Evolutionary conservation across 2,113 vertebrate genomes (phyloP).

Genomic region (Otocyon megalotis): DNA sequence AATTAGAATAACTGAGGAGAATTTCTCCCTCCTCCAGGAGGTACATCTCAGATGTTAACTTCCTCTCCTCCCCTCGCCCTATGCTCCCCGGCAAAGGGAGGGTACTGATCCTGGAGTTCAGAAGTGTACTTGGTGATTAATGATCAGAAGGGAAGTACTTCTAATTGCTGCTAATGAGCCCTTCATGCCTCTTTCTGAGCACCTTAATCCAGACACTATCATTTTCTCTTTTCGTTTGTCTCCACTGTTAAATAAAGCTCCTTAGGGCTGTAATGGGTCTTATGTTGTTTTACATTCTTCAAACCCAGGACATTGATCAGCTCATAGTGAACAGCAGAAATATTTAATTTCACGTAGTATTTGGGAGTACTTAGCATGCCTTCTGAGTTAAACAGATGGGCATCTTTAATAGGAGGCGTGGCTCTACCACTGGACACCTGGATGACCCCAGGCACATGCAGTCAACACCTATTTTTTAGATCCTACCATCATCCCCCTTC

Average conservation of each 20-base stretch:
- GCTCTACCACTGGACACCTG: background rate
- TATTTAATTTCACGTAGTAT: background rate
- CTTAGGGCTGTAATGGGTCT: background rate
- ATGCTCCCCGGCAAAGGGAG: background rate
- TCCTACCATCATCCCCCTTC: background rate
- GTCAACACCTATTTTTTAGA: background rate
- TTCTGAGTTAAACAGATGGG: background rate
- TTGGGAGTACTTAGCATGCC: background rate
- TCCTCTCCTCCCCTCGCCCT: background rate
- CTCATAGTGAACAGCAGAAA: background rate
- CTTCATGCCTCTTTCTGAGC: background rate
- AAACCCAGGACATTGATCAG: background rate
- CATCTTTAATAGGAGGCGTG: background rate
- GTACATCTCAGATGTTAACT: background rate
- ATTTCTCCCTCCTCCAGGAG: background rate
- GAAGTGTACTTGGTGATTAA: background rate
- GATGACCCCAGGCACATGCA: background rate
- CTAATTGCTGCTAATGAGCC: constrained; percentile 59
- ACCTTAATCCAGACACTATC: background rate
- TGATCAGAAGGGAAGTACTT: background rate
- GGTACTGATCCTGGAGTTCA: background rate
- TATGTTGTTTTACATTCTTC: background rate
- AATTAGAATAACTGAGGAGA: background rate
- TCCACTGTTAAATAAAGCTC: background rate
- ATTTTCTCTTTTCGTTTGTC: background rate